Evolutionary conservation across 2,797 vertebrate species (phyloP).

Genomic region (Acridotheres tristis): DNA sequence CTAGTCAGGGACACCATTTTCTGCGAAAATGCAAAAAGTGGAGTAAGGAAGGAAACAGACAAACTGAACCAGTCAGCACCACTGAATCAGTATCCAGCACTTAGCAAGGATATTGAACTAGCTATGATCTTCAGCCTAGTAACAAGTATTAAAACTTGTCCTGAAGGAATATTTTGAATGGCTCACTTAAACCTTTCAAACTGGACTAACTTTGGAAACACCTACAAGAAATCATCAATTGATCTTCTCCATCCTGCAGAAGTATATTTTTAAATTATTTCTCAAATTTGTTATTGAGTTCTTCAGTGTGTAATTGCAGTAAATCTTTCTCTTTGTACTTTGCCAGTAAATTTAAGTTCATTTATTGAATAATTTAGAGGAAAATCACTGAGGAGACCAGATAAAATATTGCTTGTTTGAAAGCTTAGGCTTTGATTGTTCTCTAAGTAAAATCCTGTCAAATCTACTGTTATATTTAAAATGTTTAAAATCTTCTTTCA

Average conservation of each 20-base stretch:
- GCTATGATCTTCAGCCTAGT: neutral
- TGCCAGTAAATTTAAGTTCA: neutral
- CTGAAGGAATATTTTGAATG: neutral
- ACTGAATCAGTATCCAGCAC: neutral
- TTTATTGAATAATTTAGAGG: neutral
- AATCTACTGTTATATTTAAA: neutral
- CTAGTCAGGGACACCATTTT: neutral
- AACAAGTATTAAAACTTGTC: neutral
- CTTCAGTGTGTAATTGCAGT: neutral
- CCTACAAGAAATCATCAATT: neutral
- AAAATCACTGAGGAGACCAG: neutral
- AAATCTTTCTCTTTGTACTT: neutral
- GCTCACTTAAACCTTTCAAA: neutral
- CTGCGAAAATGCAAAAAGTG: neutral
- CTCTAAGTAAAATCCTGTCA: neutral
- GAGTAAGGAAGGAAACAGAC: rapidly evolving
- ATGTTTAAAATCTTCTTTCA: neutral
- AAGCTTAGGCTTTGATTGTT: neutral
- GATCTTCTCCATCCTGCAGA: neutral
- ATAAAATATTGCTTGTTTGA: neutral
- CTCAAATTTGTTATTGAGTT: neutral
- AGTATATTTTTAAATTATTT: neutral
- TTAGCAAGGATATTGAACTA: neutral
- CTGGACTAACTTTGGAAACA: neutral
- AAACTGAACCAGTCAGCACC: neutral